Evolutionary conservation across 1,140 invertebrate genomes (phyloP).

Genomic region (Cydia amplana): DNA sequence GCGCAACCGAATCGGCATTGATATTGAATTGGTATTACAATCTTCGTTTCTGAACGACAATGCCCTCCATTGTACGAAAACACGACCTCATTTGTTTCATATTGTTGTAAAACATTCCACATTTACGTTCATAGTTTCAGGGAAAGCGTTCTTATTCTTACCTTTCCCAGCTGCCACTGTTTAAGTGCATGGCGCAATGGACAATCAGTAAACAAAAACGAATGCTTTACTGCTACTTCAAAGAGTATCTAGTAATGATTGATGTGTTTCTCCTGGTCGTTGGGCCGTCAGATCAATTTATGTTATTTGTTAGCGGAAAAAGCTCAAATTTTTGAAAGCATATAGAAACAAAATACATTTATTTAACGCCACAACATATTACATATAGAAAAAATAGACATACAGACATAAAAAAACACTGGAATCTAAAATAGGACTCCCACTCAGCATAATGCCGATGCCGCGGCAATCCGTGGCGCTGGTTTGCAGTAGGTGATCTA

Average conservation of each 20-base stretch:
- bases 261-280: constrained; percentile 58
- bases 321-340: constrained; percentile 30
- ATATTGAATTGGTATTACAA: neutral
- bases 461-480: too few species aligned
- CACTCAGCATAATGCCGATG: too few species aligned
- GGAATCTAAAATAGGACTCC: too few species aligned
- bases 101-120: constrained; percentile 8
- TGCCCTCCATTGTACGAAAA: neutral
- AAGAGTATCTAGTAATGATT: constrained; percentile 58
- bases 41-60: neutral
- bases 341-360: too few species aligned
- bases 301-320: constrained; percentile 33
- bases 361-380: too few species aligned
- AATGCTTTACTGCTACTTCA: constrained; percentile 61
- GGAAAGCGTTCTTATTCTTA: constrained; percentile 42
- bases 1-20: neutral
- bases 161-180: constrained; percentile 27
- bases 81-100: constrained; percentile 6
- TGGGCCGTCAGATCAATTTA: constrained; percentile 54
- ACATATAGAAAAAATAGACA: too few species aligned
- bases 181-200: constrained; percentile 54
- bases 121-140: constrained; percentile 28
- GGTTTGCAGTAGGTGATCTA: too few species aligned
- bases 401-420: too few species aligned
- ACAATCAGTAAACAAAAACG: constrained; percentile 58